Evolutionary conservation across 2,113 vertebrate genomes (phyloP).

Genomic region (Notarius lentiginosus): DNA sequence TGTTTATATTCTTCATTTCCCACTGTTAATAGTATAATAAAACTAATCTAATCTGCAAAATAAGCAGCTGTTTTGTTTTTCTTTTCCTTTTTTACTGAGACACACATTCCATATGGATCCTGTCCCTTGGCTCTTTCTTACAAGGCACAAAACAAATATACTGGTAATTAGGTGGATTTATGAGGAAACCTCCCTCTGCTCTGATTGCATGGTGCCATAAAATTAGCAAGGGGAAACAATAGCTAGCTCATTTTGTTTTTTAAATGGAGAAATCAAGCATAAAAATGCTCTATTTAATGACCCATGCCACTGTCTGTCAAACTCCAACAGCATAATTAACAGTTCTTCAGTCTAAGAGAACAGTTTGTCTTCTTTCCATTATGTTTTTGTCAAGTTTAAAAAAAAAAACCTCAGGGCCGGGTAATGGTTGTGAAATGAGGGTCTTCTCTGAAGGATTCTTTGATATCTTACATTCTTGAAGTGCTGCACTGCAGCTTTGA

Average conservation of each 20-base stretch:
- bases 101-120: conserved; percentile 15
- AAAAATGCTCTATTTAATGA: conserved; percentile 39
- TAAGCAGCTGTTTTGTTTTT: background rate
- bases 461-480: background rate
- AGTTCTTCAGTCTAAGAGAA: background rate
- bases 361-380: conserved; percentile 1
- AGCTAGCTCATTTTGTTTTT: conserved; percentile 35
- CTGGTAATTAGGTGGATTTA: conserved; percentile 56
- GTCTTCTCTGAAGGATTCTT: background rate
- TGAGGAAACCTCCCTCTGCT: conserved; percentile 31
- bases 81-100: background rate
- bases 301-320: conserved; percentile 18
- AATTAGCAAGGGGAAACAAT: conserved; percentile 46
- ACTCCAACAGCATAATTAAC: conserved; percentile 28
- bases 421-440: background rate
- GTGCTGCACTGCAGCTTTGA: background rate
- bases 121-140: conserved; percentile 29
- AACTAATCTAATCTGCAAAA: conserved; percentile 26
- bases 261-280: conserved; percentile 45
- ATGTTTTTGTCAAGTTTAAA: conserved; percentile 8
- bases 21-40: conserved; percentile 8
- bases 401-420: background rate
- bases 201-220: conserved; percentile 34
- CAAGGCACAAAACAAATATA: conserved; percentile 41
- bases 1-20: conserved; percentile 24